phyloP scores from a whole-genome alignment of 1,140 invertebrate species.

The Trialeurodes vaporariorum region DNA sequence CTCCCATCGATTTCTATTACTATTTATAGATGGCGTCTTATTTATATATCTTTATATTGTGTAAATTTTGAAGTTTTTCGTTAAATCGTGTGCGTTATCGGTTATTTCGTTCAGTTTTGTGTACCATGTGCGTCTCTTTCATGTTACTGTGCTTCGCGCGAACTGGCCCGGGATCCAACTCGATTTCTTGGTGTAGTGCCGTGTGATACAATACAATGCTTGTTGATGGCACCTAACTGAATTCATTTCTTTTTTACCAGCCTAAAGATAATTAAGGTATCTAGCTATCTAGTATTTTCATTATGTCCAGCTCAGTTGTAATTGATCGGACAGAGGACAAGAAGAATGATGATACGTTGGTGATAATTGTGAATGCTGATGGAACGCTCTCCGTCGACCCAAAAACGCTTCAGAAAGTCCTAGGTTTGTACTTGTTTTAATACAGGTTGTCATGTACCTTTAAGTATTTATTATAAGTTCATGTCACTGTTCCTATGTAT shows the following conservation, averaged over 20 bases:
- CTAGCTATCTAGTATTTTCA: too few relatives aligned
- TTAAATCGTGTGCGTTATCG: background rate
- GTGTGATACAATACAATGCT: background rate
- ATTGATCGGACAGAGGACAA: constrained; percentile 71
- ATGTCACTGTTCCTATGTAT: too few relatives aligned
- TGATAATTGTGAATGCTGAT: constrained; percentile 35
- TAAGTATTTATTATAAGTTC: too few relatives aligned
- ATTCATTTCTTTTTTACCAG: too few relatives aligned
- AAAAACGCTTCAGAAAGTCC: constrained; percentile 31
- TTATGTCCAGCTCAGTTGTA: constrained; percentile 79
- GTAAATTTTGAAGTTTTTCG: background rate
- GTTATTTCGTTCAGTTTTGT: background rate
- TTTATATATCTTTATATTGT: background rate
- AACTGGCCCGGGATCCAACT: too few relatives aligned
- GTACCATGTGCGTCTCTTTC: background rate
- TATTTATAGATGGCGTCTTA: background rate
- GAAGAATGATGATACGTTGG: constrained; percentile 50
- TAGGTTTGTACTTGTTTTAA: constrained; percentile 32
- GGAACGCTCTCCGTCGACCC: constrained; percentile 34
- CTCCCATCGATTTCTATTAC: too few relatives aligned
- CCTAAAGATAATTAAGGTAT: background rate
- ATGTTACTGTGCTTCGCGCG: too few relatives aligned
- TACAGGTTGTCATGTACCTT: too few relatives aligned
- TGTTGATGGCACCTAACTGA: background rate
- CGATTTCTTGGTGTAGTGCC: background rate